Evolutionary conservation across 2,797 vertebrate genomes (phyloP).

Genomic region (Pseudotriccus pelzelni): DNA sequence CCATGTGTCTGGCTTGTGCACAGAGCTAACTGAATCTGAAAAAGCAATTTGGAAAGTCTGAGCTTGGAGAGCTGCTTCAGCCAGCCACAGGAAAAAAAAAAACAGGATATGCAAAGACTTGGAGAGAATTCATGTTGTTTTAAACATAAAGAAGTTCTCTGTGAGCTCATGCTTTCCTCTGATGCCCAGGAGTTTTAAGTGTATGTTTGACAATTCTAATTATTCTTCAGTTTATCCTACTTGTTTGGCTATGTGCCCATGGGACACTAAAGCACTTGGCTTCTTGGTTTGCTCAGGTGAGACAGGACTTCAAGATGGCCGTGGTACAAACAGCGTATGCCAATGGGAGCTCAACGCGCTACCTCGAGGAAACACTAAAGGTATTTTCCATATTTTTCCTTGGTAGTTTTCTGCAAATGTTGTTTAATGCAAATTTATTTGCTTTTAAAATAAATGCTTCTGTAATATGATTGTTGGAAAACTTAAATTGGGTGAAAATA

Average conservation of each 20-base stretch:
- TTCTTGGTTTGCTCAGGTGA: constrained; percentile 77
- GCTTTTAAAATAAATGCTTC: not conserved
- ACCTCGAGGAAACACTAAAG: constrained; percentile 90
- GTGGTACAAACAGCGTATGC: constrained; percentile 97
- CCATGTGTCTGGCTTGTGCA: too few species aligned
- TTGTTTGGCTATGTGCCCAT: rapidly evolving
- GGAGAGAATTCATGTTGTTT: not conserved
- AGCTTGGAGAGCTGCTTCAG: not conserved
- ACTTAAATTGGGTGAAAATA: not conserved
- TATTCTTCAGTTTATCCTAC: not conserved
- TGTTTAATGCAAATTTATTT: not conserved
- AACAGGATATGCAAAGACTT: not conserved
- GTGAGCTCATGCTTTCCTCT: not conserved
- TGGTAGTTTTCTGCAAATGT: not conserved
- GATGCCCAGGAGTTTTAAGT: not conserved
- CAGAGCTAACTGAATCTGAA: not conserved
- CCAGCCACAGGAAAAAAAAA: not conserved
- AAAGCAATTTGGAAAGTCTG: not conserved
- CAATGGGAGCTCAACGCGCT: constrained; percentile 92
- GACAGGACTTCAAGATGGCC: constrained; percentile 83
- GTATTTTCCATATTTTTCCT: constrained; percentile 63
- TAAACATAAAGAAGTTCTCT: not conserved
- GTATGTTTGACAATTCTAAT: not conserved
- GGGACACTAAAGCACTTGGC: not conserved
- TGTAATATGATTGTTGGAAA: not conserved